These are phyloP conservation scores for Psilopogon haemacephalus DNA, from an alignment of 2,113 vertebrate genomes.

Conservation along the genomic window DNA sequence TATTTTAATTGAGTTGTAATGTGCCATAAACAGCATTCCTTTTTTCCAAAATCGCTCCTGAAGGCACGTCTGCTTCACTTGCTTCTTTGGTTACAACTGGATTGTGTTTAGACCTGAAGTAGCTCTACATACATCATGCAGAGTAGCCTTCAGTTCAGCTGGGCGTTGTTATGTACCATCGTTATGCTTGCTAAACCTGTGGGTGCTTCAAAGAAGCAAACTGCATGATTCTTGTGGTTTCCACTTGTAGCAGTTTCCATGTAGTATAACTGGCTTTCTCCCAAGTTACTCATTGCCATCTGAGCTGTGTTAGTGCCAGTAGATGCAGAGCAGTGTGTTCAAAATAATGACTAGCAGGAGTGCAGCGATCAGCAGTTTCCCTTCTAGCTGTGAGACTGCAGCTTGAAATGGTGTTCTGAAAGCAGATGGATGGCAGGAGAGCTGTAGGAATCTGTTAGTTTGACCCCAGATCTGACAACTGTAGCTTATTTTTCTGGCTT, in stretches of 20 bases:
- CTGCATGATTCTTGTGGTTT: rapidly evolving
- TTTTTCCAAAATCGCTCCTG: background rate
- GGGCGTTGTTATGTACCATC: rapidly evolving
- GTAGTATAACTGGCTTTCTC: background rate
- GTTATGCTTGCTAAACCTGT: background rate
- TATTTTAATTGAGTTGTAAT: background rate
- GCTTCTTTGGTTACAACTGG: background rate
- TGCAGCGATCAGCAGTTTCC: background rate
- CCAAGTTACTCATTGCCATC: background rate
- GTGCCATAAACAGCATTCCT: background rate
- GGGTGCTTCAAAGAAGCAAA: background rate
- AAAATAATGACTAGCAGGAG: background rate
- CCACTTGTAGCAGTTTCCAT: rapidly evolving
- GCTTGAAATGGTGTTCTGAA: background rate
- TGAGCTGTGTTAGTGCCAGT: background rate
- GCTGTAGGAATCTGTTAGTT: background rate
- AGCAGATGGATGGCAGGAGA: background rate
- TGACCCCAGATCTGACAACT: background rate
- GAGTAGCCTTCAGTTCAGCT: background rate
- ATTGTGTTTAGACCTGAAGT: background rate
- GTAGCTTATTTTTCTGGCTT: background rate
- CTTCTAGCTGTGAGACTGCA: background rate
- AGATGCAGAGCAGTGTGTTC: background rate
- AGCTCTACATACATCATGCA: background rate
- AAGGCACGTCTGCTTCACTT: background rate